Evolutionary conservation across 2,888 invertebrate genomes (phyloP), one percentile per base, ranked within the genome.

Genomic region (Caenorhabditis japonica): DNA sequence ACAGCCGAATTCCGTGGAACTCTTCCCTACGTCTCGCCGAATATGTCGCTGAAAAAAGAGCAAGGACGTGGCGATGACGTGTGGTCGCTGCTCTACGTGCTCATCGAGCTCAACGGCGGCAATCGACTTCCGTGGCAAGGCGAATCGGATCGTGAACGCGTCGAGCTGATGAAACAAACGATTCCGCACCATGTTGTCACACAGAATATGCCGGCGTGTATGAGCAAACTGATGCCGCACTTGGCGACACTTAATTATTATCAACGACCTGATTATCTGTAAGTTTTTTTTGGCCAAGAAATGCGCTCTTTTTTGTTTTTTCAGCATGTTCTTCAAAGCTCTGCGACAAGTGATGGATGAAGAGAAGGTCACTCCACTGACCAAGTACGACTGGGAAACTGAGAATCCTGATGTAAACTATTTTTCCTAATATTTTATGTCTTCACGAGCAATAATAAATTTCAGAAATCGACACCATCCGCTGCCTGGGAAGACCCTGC

Each of bases 31-130:
- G 79, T 79, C 8, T 79, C 83, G 12, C 80, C 82, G 7, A 77
- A 73, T 43, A 84, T 85, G 34, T 82, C 83, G 49, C 19, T 66
- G 15, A 58, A 69, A 3, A 61, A 56, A 43, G 85, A 85, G 61
- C 84, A 85, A 51, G 83, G 64, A 1, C 55, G 69, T 0, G 53
- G 41, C 34, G 75, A 75, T 39, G 76, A 79, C 25, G 39, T 79
- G 2, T 76, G 75, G 74, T 74, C 79, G 19, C 62, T 75, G 33
- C 36, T 78, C 23, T 80, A 62, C 68, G 75, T 76, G 38, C 49
- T 76, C 44, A 84, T 85, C 58, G 83, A 82, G 59, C 59, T 95
- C 94, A 88, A 94, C 93, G 83, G 82, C 49, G 83, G 82, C 0
- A 30, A 30, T 5, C 5, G 5, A 10, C 79, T 84, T 27, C 84